These are phyloP conservation scores for Apostichopus japonicus DNA, from an alignment of 35 echinoderm and acorn worm species.

Conservation along the genomic window DNA sequence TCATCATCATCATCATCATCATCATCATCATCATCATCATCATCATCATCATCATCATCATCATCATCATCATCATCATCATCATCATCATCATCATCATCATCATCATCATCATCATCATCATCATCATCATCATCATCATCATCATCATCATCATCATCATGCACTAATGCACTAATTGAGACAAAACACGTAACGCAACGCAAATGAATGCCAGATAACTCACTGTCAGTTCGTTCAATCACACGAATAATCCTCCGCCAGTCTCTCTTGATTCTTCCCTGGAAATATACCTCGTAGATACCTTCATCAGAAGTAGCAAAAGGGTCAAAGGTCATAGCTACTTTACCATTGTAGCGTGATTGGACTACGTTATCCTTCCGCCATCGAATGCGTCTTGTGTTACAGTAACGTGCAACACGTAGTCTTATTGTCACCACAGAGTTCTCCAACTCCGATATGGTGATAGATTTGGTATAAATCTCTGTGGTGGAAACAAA, in stretches of 20 bases:
- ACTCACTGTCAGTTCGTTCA: constrained; percentile 10
- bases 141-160: neutral
- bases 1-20: neutral
- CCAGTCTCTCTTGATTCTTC: neutral
- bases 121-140: neutral
- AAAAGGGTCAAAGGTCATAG: neutral
- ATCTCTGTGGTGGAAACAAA: neutral
- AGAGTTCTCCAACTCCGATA: neutral
- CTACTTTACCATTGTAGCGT: neutral
- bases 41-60: neutral
- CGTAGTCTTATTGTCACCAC: neutral
- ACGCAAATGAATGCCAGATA: neutral
- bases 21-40: neutral
- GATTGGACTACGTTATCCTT: neutral
- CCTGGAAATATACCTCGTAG: constrained; percentile 18
- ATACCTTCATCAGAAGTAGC: constrained; percentile 13
- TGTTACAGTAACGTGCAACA: too few relatives aligned
- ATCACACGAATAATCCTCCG: neutral
- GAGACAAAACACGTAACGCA: too few relatives aligned
- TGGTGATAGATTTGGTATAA: neutral
- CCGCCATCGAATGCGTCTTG: neutral
- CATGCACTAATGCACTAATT: neutral
- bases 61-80: neutral
- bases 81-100: neutral
- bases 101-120: neutral